A percentile compares a stretch with the other conserved stretches of the same genome.
Conservation (phyloP, 1,140 invertebrate genomes). For the Sitodiplosis mosellana region DNA sequence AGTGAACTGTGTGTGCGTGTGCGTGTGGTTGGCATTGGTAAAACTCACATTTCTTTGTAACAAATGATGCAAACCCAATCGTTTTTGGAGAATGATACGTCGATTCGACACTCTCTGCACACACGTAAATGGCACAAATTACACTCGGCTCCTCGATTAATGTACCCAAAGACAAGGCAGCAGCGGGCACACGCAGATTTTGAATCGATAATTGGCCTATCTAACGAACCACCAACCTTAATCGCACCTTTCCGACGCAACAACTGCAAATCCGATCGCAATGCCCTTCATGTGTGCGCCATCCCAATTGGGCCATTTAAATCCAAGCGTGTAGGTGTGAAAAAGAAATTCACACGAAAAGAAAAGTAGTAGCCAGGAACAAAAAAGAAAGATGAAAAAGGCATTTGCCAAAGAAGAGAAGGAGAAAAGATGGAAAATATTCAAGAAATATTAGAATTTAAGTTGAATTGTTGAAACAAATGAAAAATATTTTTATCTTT, state of each 20-base stretch:
- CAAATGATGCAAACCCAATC: constrained; percentile 60
- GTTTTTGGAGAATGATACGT: constrained; percentile 31
- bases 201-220: constrained; percentile 23
- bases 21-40: no score
- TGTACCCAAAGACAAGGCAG: constrained; percentile 44
- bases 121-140: constrained; percentile 46
- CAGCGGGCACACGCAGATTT: constrained; percentile 49
- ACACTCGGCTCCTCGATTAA: constrained; percentile 54
- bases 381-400: no score
- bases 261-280: constrained; percentile 31
- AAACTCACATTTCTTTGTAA: constrained; percentile 54
- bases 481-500: no score
- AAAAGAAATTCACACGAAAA: no score
- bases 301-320: no score
- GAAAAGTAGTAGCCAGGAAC: no score
- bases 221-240: constrained; percentile 19
- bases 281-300: not conserved
- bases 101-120: constrained; percentile 47
- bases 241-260: constrained; percentile 37
- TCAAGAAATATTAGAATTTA: no score
- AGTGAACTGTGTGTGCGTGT: no score
- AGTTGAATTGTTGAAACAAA: no score
- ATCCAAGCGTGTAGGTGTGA: no score
- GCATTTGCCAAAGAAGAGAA: no score
- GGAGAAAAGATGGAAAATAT: no score